Percentiles rank a stretch among this genome's conserved stretches.
Conservation (phyloP, 2,888 invertebrate genomes). For the Athrips mouffetella region DNA sequence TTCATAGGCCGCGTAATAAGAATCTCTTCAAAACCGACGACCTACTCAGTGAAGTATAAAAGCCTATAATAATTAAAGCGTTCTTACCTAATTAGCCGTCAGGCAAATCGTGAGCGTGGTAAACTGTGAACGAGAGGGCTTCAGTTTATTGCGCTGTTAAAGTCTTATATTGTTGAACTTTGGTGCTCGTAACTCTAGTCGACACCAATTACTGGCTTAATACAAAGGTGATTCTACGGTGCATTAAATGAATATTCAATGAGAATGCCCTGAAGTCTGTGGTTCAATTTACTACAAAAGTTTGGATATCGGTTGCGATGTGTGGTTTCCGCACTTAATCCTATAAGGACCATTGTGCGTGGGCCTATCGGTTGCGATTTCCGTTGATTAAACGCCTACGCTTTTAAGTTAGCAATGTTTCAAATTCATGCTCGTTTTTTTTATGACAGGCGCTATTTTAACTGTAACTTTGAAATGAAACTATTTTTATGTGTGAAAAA, state of each 20-base stretch:
- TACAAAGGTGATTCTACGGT: slow-evolving; percentile 29
- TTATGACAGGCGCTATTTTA: too few species aligned
- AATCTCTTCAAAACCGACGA: slow-evolving; percentile 26
- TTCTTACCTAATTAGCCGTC: slow-evolving; percentile 43
- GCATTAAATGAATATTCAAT: slow-evolving; percentile 16
- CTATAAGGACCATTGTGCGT: too few species aligned
- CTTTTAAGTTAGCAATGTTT: too few species aligned
- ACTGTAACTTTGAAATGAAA: too few species aligned
- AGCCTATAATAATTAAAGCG: slow-evolving; percentile 39
- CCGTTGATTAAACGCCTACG: too few species aligned
- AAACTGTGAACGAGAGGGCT: slow-evolving; percentile 38
- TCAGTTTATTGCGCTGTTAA: slow-evolving; percentile 51
- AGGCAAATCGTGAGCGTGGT: slow-evolving; percentile 39
- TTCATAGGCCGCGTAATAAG: slow-evolving; percentile 18
- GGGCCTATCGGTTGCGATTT: too few species aligned
- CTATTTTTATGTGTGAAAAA: too few species aligned
- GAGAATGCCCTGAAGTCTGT: background rate
- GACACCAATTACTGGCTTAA: slow-evolving; percentile 37
- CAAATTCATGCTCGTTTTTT: too few species aligned
- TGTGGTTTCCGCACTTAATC: too few species aligned
- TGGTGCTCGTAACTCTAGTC: slow-evolving; percentile 38
- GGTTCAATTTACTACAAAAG: background rate
- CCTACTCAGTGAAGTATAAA: slow-evolving; percentile 33
- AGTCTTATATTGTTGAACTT: slow-evolving; percentile 56
- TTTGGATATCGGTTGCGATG: background rate